Base-by-base conservation (phyloP, 1,140 invertebrate species). In the Heliconius himera region DNA sequence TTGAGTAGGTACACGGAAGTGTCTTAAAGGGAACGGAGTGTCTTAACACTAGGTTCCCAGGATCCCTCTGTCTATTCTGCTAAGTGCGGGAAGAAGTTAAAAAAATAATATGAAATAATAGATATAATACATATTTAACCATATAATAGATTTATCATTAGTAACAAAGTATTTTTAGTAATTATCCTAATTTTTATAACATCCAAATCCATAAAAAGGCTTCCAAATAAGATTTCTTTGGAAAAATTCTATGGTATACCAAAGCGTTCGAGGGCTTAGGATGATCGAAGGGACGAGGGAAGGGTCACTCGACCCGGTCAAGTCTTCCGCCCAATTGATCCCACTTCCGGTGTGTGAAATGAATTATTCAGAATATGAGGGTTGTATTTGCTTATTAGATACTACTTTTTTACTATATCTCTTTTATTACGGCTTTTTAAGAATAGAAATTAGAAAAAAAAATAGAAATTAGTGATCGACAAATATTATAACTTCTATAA, bases 241-340 rank as follows among this genome's bases (percentile, higher is more conserved):
- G 60, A 26, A 66, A 29, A 13, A 18, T 29, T 66, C 16, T 11
- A 22, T 60, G 60, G 60, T 22, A 66, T 29, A 66, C 60, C 60
- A 66, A 66, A 66, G 60, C 13, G 3, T 29, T 66, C 22, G 60
- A 88, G 85, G 87, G 84, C 56, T 82, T 71, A 74, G 74, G n/a
- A 77, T 77, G 84, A 87, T 85, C 85, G 89, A 86, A 90, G 84
- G 87, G 87, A 86, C 82, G 80, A 83, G 86, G 85, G 87, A 87
- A 90, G 90, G 91, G 90, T 93, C 90, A 92, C 90, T 93, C 88
- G 89, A 93, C 87, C 86, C 90, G 91, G 91, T 92, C 90, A 92
- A 92, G 90, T 86, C 87, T 87, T 90, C 88, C 91, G 90, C 88
- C 88, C 91, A 92, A 93, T 92, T 91, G 88, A 89, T 74, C 87